These are phyloP conservation scores for Ivindomyrus marchei DNA, from an alignment of 2,113 vertebrate genomes.

Conservation along the genomic window DNA sequence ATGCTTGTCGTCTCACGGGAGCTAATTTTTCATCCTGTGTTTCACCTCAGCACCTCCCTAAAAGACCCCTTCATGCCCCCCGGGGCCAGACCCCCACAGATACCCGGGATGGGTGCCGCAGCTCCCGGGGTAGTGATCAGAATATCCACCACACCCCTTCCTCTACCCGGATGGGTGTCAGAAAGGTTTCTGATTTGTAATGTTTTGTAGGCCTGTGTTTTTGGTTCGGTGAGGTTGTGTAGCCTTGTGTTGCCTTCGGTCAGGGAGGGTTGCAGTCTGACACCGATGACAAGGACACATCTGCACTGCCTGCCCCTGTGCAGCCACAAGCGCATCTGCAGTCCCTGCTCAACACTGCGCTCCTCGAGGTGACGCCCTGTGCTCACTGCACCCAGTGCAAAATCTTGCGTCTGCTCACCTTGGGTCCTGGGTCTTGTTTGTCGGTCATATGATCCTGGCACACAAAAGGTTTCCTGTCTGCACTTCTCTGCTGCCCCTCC, in stretches of 20 bases:
- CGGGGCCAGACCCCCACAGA: no score
- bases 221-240: background rate
- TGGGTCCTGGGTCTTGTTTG: background rate
- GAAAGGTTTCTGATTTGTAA: slow-evolving; percentile 21
- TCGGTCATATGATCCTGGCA: background rate
- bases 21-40: background rate
- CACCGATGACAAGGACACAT: background rate
- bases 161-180: background rate
- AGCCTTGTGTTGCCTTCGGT: background rate
- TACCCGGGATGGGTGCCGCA: no score
- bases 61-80: background rate
- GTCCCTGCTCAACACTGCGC: slow-evolving; percentile 34
- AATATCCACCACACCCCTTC: background rate
- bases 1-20: background rate
- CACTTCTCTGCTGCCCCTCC: background rate
- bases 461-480: background rate
- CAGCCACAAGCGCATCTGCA: background rate
- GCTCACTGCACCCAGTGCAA: background rate
- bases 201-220: background rate
- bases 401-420: background rate
- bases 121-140: background rate
- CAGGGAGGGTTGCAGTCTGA: slow-evolving; percentile 1
- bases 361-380: slow-evolving; percentile 33
- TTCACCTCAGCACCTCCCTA: background rate
- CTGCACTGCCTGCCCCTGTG: background rate